A percentile compares a stretch with the other conserved stretches of the same genome.
These are phyloP conservation scores for Acromyrmex heyeri DNA, from an alignment of 1,140 invertebrate genomes.

Conservation along the genomic window DNA sequence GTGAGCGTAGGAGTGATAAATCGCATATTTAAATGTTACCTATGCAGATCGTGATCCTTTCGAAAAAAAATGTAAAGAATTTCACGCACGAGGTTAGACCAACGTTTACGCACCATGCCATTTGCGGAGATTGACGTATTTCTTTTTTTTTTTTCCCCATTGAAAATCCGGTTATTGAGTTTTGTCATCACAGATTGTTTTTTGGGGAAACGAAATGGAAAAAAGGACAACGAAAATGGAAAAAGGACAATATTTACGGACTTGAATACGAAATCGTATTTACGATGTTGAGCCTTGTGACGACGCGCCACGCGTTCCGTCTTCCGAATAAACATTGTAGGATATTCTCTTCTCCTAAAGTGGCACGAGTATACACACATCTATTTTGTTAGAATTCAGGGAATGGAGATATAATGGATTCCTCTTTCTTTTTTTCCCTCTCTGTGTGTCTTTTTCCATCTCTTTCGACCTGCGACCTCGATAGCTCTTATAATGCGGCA, in stretches of 20 bases:
- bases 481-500: slow-evolving; percentile 48
- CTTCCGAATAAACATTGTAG: slow-evolving; percentile 32
- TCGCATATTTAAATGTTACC: slow-evolving; percentile 33
- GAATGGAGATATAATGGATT: slow-evolving; percentile 21
- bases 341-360: slow-evolving; percentile 40
- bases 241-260: neutral
- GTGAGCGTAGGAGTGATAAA: slow-evolving; percentile 19
- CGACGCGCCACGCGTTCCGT: neutral
- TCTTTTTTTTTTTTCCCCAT: neutral
- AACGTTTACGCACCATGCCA: neutral
- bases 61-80: slow-evolving; percentile 33
- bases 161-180: slow-evolving; percentile 29
- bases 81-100: neutral
- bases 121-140: neutral
- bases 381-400: slow-evolving; percentile 51
- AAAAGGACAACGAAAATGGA: neutral
- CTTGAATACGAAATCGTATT: slow-evolving; percentile 2
- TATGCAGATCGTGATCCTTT: slow-evolving; percentile 14
- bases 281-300: slow-evolving; percentile 27
- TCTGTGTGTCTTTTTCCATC: neutral
- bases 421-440: neutral
- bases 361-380: slow-evolving; percentile 21
- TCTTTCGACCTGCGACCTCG: neutral
- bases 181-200: slow-evolving; percentile 3
- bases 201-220: neutral